phyloP scores from a whole-genome alignment of 2,797 vertebrate species.

The Eleutherodactylus coqui region DNA sequence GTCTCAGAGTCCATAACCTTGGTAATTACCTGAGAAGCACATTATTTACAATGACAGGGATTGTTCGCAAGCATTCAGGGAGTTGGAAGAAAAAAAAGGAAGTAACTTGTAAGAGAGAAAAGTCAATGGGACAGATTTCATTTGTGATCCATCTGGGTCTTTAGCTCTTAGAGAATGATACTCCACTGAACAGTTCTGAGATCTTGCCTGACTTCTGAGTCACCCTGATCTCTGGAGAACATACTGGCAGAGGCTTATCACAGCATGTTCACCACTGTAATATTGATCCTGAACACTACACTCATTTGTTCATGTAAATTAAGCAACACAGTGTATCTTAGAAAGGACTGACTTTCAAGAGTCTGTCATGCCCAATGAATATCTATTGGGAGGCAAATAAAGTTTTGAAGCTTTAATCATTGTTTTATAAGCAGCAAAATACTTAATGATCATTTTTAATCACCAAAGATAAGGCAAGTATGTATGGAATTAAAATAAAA shows the following conservation, averaged over 20 bases:
- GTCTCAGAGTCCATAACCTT: conserved; percentile 71
- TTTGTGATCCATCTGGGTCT: conserved; percentile 65
- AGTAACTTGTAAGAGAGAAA: conserved; percentile 64
- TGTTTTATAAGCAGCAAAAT: background rate
- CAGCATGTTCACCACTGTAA: conserved; percentile 36
- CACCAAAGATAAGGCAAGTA: background rate
- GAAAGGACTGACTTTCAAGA: conserved; percentile 22
- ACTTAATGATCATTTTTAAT: background rate
- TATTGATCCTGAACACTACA: conserved; percentile 32
- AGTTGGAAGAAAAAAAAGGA: conserved; percentile 67
- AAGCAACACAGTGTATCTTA: conserved; percentile 21
- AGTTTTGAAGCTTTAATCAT: background rate
- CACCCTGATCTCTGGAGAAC: conserved; percentile 39
- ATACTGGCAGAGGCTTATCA: conserved; percentile 50
- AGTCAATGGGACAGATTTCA: conserved; percentile 66
- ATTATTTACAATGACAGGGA: conserved; percentile 69
- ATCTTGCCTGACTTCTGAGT: conserved; percentile 33
- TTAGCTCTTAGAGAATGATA: conserved; percentile 65
- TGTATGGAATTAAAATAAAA: too few species aligned
- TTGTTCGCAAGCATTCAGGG: conserved; percentile 69
- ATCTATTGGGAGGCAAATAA: background rate
- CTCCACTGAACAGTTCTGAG: conserved; percentile 65
- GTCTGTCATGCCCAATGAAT: background rate
- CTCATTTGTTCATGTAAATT: conserved; percentile 49
- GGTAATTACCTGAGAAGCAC: conserved; percentile 71